A percentile compares a stretch with the other conserved stretches of the same genome.
phyloP scores from a whole-genome alignment of 2,888 invertebrate genomes.

The Drosophila melanocephala region DNA sequence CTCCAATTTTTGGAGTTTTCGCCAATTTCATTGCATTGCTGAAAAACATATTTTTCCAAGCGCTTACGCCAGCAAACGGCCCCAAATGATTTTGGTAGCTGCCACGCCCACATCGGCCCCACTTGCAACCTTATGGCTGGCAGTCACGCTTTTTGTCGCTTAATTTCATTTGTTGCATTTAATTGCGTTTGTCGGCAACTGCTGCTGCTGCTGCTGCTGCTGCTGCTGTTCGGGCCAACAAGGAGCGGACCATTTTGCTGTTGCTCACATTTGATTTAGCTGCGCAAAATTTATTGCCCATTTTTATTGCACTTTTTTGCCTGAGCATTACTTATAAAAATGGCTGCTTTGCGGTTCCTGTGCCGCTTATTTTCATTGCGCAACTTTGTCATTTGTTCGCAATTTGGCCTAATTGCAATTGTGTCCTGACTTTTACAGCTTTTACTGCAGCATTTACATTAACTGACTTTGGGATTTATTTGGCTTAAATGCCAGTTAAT shows the following conservation, averaged over 20 bases:
- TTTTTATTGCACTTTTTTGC: conserved; percentile 58
- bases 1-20: conserved; percentile 22
- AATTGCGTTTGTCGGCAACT: conserved; percentile 64
- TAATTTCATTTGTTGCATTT: conserved; percentile 77
- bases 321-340: conserved; percentile 53
- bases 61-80: conserved; percentile 15
- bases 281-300: conserved; percentile 55
- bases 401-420: conserved; percentile 62
- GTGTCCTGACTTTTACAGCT: conserved; percentile 12
- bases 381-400: conserved; percentile 36
- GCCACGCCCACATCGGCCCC: conserved; percentile 19
- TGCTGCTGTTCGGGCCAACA: conserved; percentile 6
- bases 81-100: conserved; percentile 25
- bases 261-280: conserved; percentile 35
- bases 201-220: conserved; percentile 12
- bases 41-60: conserved; percentile 16
- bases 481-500: conserved; percentile 11
- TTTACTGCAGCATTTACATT: conserved; percentile 3
- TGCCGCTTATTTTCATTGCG: conserved; percentile 43
- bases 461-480: conserved; percentile 28
- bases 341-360: conserved; percentile 47
- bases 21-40: conserved; percentile 22
- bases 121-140: conserved; percentile 32
- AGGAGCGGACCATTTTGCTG: conserved; percentile 9
- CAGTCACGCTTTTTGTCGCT: conserved; percentile 68